phyloP scores from a whole-genome alignment of 2,113 vertebrate genomes.

The Podarcis raffonei region DNA sequence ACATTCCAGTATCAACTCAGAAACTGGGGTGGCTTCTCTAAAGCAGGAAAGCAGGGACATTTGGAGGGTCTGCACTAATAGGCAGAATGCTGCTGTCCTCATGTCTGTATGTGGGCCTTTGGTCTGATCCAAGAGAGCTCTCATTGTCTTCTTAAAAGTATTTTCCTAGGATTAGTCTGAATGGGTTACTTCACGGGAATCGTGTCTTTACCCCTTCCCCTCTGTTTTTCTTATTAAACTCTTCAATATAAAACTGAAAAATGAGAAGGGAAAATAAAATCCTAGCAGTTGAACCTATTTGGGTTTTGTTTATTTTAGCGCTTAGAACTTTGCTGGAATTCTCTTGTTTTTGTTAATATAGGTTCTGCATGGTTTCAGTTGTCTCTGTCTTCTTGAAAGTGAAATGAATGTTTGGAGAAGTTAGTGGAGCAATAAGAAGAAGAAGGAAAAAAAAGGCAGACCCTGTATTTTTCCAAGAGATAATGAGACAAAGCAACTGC shows the following conservation, averaged over 20 bases:
- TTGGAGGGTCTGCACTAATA: too few species aligned
- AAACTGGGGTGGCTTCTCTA: too few species aligned
- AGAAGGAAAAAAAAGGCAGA: constrained; percentile 15
- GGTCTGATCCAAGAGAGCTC: neutral
- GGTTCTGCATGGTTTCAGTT: constrained; percentile 64
- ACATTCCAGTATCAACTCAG: too few species aligned
- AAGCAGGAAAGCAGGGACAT: too few species aligned
- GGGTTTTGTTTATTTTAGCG: constrained; percentile 59
- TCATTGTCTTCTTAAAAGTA: neutral
- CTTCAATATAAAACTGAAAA: constrained; percentile 48
- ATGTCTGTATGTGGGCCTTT: neutral
- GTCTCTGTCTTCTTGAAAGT: constrained; percentile 67
- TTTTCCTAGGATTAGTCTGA: neutral
- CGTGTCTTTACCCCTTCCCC: neutral
- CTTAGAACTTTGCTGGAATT: constrained; percentile 66
- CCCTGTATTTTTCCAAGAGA: constrained; percentile 43
- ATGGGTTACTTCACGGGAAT: neutral
- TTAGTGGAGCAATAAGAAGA: constrained; percentile 59
- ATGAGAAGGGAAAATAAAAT: constrained; percentile 33
- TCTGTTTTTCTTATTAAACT: constrained; percentile 33
- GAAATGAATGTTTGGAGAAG: constrained; percentile 69
- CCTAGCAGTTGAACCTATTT: constrained; percentile 59
- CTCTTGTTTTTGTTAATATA: constrained; percentile 63
- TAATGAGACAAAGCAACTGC: constrained; percentile 63
- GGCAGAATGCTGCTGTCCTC: too few species aligned